Base-by-base conservation (phyloP, 2,113 vertebrate species). In the Bufo gargarizans region DNA sequence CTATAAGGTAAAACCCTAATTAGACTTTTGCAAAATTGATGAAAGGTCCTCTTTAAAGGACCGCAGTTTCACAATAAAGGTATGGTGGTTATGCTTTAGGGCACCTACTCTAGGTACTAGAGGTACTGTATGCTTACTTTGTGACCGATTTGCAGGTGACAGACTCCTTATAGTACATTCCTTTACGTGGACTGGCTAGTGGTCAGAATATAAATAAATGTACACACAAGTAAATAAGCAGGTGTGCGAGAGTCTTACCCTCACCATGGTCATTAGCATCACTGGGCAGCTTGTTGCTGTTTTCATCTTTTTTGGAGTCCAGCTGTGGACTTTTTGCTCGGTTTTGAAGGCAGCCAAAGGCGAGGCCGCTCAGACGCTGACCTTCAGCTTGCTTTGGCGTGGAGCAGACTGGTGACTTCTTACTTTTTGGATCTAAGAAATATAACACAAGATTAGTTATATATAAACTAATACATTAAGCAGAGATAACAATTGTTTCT, bases 331-430 rank as follows among this genome's bases (percentile, higher is more conserved):
- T 99, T 93, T 95, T 97, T 89, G 95, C 96, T 93, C 95, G 94
- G 87, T 97, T 96, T 85, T 96, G 95, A 92, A 99, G 98, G 91
- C 97, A 99, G 86, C 97, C 98, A 65, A 99, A 99, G 2, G 97
- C 98, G 91, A 99, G 94, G 91, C 96, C 95, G 93, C 97, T 99
- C 71, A 99, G 94, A 14, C 96, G 95, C 89, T 97, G 97, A 59
- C 97, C 97, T 88, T 99, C 96, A 0, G 93, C 95, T 8, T 95
- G 93, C 85, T 94, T 96, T 71, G 94, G 90, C 56, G 92, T 20
- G 74, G 91, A 90, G 55, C 91, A 86, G 58, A 89, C 78, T n/a
- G 90, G 92, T 22, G 86, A 61, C 20, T 92, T 92, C 92, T 94
- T 97, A 87, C 92, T 95, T 17, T 96, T 95, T 89, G 95, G 89